Conservation (phyloP, 2,888 invertebrate genomes). For the Rotaria socialis region DNA sequence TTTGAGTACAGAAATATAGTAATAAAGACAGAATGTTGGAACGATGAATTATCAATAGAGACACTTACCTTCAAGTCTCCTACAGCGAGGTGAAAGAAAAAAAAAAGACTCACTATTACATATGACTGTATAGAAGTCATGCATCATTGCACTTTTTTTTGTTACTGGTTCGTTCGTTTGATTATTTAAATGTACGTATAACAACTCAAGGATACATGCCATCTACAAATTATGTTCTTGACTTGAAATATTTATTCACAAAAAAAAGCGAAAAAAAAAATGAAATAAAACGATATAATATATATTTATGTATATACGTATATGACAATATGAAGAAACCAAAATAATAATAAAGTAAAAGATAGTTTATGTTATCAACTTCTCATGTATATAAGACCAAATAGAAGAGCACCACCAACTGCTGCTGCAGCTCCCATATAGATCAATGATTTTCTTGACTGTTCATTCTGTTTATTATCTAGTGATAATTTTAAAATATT, state of each 20-base stretch:
- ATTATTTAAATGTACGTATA: background rate
- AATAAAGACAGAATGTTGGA: background rate
- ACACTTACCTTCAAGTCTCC: conserved; percentile 20
- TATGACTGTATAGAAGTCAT: background rate
- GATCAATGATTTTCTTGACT: background rate
- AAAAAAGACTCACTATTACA: background rate
- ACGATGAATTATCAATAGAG: conserved; percentile 25
- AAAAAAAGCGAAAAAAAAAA: background rate
- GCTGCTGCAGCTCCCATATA: background rate
- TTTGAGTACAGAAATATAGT: background rate
- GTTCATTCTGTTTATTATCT: background rate
- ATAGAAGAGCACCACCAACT: background rate
- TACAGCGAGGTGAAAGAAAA: background rate
- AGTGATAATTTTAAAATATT: background rate
- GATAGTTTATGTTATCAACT: background rate
- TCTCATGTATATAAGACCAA: background rate
- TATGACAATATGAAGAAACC: background rate
- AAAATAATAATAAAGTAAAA: background rate
- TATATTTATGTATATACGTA: background rate
- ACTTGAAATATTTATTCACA: conserved; percentile 5
- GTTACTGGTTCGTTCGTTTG: background rate
- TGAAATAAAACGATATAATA: background rate
- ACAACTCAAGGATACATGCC: background rate
- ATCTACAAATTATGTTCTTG: background rate
- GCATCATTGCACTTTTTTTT: background rate